phyloP scores from a whole-genome alignment of 2,888 invertebrate genomes.

The Parasteatoda lunata region DNA sequence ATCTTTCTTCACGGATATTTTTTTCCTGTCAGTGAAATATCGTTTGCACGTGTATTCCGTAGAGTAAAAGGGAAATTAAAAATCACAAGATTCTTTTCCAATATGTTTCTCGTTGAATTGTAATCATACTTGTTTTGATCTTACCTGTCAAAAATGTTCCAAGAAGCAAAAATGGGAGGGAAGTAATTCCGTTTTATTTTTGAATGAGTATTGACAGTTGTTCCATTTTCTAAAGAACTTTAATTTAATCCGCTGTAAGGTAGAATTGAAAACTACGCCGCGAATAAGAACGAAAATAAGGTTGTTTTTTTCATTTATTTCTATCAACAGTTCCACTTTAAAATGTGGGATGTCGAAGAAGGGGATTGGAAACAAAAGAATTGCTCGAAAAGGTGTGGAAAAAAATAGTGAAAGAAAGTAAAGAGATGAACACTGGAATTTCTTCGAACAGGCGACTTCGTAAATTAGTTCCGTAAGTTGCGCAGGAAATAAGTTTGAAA shows the following conservation, averaged over 20 bases:
- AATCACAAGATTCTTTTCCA: conserved; percentile 12
- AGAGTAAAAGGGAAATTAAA: conserved; percentile 23
- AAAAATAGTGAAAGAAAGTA: conserved; percentile 16
- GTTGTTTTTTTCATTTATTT: conserved; percentile 33
- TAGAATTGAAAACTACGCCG: conserved; percentile 19
- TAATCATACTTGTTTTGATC: conserved; percentile 14
- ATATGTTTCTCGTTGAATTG: conserved; percentile 6
- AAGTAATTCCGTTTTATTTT: conserved; percentile 31
- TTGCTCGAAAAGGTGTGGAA: conserved; percentile 11
- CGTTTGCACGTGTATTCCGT: background rate
- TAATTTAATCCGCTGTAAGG: conserved; percentile 51
- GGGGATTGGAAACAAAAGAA: conserved; percentile 38
- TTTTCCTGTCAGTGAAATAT: background rate
- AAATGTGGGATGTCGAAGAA: conserved; percentile 10
- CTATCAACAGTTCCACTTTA: background rate
- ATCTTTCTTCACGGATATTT: background rate
- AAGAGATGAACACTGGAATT: conserved; percentile 46
- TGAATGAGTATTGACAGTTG: conserved; percentile 42
- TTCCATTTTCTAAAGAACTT: conserved; percentile 45
- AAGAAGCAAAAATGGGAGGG: background rate
- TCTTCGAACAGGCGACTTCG: conserved; percentile 43
- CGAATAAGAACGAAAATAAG: conserved; percentile 17
- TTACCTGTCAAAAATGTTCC: conserved; percentile 25
- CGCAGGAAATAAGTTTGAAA: conserved; percentile 61
- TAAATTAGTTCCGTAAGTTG: conserved; percentile 63